Percentiles rank a stretch among this genome's conserved stretches.
Conservation (phyloP, 2,113 vertebrate species). For the Psammodynastes pulverulentus region DNA sequence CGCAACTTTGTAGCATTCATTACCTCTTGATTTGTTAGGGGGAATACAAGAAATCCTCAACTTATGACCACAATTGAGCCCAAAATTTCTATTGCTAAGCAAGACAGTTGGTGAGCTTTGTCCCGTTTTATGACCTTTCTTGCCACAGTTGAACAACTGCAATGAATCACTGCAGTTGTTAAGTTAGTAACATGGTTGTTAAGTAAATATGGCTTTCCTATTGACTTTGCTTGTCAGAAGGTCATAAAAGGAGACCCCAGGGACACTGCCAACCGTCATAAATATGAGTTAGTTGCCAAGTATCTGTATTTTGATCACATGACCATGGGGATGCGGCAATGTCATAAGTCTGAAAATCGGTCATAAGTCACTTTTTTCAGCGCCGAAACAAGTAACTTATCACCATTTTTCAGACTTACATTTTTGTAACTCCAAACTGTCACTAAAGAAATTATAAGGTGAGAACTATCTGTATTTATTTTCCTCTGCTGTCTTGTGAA, state of each 20-base stretch:
- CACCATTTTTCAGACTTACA: too few relatives aligned
- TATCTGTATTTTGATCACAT: not conserved
- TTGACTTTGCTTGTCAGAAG: not conserved
- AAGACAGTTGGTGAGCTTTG: not conserved
- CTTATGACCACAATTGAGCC: not conserved
- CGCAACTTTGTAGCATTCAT: not conserved
- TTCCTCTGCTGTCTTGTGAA: not conserved
- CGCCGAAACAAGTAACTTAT: too few relatives aligned
- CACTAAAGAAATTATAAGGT: not conserved
- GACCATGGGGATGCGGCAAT: not conserved
- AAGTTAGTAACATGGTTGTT: not conserved
- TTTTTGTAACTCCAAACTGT: not conserved
- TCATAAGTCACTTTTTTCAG: not conserved
- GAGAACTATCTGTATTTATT: not conserved
- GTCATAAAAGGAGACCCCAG: not conserved
- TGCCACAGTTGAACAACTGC: not conserved
- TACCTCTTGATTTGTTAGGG: not conserved
- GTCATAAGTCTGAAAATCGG: not conserved
- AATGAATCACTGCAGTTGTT: not conserved
- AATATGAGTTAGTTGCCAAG: not conserved
- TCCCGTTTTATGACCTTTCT: not conserved
- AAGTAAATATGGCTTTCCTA: not conserved
- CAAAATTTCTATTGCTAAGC: not conserved
- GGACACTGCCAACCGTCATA: not conserved
- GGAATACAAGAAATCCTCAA: not conserved